Base-by-base conservation (phyloP, 2,797 vertebrate genomes). In the Syndactyla subalaris region DNA sequence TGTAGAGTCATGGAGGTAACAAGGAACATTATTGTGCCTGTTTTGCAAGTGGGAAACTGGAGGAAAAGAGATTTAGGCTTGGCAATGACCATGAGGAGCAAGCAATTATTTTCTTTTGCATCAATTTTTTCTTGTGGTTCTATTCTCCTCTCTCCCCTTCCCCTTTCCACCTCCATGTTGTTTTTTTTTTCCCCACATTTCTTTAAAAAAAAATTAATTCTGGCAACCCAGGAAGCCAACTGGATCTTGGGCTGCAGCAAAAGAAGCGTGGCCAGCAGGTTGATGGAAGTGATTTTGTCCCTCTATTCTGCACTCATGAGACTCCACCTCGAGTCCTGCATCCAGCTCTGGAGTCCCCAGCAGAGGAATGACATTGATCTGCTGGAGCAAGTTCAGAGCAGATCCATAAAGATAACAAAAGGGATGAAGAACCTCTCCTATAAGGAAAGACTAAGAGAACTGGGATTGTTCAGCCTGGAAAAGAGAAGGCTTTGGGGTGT, bases 1-100 rank as follows among this genome's bases (percentile, higher is more conserved):
- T 12, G 14, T 55, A 48, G 32, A 38, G 34, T 57, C 32, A 38
- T 0, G 0, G 26, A 52, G 6, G 23, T 59, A 34, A 65, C 0
- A 0, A 7, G 2, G 29, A 38, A 4, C 30, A 29, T n/a, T 52
- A 11, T 15, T 66, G 11, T 54, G 29, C 7, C 11, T 67, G 4
- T 59, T 87, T 71, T 51, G 41, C 32, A 49, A 51, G 21, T 32
- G 21, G 32, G 61, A 86, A 66, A 61, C 12, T 54, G 29, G 17
- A 66, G 11, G 32, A 22, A 57, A 57, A 61, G 1, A 41, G 12
- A 26, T 65, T 63, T 63, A 63, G 12, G 1, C 15, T 72, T 88
- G 41, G 39, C 19, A 3, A 3, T 0, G 1, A 51, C 21, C 8
- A 30, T 21, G 30, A 67, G 18, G 19, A 72, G 5, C 0, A 0